Percentiles rank a stretch among this genome's conserved stretches.
Evolutionary conservation across 2,797 vertebrate genomes (phyloP).

Genomic region (Novumbra hubbsi): DNA sequence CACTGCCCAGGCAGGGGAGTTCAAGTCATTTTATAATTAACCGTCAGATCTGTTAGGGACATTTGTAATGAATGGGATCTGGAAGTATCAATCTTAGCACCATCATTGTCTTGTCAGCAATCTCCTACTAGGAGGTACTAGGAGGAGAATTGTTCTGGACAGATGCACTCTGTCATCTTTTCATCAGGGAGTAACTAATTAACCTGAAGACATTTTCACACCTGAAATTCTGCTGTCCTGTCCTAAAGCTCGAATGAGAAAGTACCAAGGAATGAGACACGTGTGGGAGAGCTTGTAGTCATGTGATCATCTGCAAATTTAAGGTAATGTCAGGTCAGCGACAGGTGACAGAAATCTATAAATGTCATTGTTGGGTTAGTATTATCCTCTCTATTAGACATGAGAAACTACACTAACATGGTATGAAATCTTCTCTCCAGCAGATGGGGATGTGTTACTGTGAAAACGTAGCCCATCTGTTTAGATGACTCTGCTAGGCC

Average conservation of each 20-base stretch:
- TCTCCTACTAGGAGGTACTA: background rate
- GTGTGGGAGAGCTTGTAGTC: background rate
- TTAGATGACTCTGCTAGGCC: too few species aligned
- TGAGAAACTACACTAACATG: background rate
- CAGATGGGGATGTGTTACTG: constrained; percentile 3
- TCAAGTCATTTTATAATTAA: background rate
- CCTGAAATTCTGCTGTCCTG: constrained; percentile 14
- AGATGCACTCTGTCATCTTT: constrained; percentile 43
- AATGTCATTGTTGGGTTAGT: background rate
- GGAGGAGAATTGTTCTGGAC: constrained; percentile 29
- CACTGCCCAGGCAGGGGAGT: background rate
- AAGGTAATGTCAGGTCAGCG: background rate
- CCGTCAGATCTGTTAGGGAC: background rate
- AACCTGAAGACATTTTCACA: constrained; percentile 34
- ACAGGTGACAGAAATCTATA: background rate
- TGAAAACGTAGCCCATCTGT: background rate
- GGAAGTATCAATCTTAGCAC: background rate
- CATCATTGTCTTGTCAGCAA: background rate
- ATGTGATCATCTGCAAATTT: background rate
- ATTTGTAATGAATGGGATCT: constrained; percentile 1
- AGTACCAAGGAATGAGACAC: background rate
- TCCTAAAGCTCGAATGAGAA: background rate
- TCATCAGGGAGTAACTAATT: constrained; percentile 38
- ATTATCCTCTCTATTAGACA: background rate
- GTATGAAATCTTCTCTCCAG: background rate